These are phyloP conservation scores for Prosapia bicincta DNA, from an alignment of 2,888 invertebrate species.

Conservation along the genomic window DNA sequence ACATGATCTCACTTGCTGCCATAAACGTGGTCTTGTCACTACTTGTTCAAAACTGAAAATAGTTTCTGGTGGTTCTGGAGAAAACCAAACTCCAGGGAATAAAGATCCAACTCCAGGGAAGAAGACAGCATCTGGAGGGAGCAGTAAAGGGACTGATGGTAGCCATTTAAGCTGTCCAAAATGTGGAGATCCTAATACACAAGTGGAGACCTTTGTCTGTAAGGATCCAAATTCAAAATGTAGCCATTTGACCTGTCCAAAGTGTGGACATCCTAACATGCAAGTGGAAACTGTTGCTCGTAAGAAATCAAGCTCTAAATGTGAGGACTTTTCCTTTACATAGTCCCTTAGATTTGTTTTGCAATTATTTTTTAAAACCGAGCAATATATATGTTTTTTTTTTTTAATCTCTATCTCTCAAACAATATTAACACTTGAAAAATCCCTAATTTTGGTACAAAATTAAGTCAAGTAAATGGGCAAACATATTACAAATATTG, in stretches of 20 bases:
- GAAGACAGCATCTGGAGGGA: constrained; percentile 29
- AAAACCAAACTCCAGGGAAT: constrained; percentile 14
- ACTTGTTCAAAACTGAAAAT: neutral
- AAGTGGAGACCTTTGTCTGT: constrained; percentile 96
- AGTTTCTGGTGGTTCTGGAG: neutral
- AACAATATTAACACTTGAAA: too few species aligned
- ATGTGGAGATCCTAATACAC: constrained; percentile 95
- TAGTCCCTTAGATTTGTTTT: neutral
- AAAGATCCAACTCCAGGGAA: constrained; percentile 15
- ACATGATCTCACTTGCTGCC: neutral
- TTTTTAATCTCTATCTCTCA: too few species aligned
- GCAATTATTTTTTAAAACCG: too few species aligned
- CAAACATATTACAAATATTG: too few species aligned
- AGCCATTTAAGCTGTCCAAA: constrained; percentile 88
- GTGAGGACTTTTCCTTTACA: neutral
- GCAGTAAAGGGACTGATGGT: constrained; percentile 64
- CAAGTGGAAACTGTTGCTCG: constrained; percentile 96
- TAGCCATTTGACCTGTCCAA: constrained; percentile 84
- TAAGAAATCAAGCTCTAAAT: constrained; percentile 44
- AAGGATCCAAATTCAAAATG: constrained; percentile 42
- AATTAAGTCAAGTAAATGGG: too few species aligned
- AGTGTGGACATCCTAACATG: constrained; percentile 96
- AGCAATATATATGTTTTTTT: too few species aligned
- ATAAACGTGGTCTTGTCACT: neutral
- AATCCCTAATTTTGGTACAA: too few species aligned